Base-by-base conservation (phyloP, 64 coral and sea anemone genomes). In the Trachythela sp. region DNA sequence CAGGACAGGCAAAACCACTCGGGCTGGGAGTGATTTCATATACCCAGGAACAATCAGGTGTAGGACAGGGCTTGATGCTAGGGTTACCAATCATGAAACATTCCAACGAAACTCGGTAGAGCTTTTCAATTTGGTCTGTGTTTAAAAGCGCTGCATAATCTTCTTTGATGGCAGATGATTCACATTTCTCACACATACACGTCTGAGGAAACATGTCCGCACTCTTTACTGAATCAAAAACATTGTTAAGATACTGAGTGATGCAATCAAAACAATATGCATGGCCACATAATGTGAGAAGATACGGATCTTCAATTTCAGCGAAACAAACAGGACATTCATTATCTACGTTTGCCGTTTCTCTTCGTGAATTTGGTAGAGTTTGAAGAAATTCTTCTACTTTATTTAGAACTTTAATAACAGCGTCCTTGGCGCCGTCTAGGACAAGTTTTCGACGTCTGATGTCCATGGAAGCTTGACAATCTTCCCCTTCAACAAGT, bases 21-120 rank as follows among this genome's bases (percentile, higher is more conserved):
- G 71, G 71, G 30, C 2, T 35, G 1, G 29, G 6, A 38, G 71
- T 77, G 26, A 38, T 35, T 38, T 77, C 36, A 27, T 77, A 77
- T 36, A 77, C 17, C 71, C 71, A 77, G 13, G 71, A 32, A 39
- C 71, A 77, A 39, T 77, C 36, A 36, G 71, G n/a, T 27, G 71
- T 36, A 4, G 71, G 71, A 18, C 71, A 77, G 13, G 71, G 71
- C 71, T 77, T 35, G 71, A 36, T 24, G 13, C 17, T 13, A 3
- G 13, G 14, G 71, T 34, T 77, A 27, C 71, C 71, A 77, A 77
- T 77, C 9, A 77, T 13, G 36, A 77, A 77, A 77, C 71, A 77
- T 27, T 77, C 71, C 29, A 77, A 77, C 71, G 71, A 77, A 35
- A 38, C 31, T 34, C 71, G 71, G 71, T 77, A 77, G 54, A 59